Conservation (phyloP, 92 coral and sea anemone genomes). For the Phenganax stokvisi region DNA sequence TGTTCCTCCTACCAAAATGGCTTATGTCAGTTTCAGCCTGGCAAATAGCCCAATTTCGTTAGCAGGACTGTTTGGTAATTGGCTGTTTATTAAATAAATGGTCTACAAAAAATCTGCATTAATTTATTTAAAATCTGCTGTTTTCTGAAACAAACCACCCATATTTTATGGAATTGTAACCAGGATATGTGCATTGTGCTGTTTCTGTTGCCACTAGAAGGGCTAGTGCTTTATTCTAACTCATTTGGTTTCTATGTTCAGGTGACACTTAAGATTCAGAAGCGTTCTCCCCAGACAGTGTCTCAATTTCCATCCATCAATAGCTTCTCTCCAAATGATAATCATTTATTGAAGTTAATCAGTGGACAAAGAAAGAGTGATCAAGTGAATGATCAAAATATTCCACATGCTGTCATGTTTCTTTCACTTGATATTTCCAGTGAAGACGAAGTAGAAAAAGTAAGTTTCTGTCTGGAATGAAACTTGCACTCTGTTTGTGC, state of each 20-base stretch:
- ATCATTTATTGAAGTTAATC: conserved; percentile 78
- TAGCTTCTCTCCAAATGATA: conserved; percentile 64
- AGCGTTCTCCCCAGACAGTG: conserved; percentile 53
- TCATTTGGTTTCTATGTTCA: conserved; percentile 5
- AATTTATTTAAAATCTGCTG: no score
- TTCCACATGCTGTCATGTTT: conserved; percentile 78
- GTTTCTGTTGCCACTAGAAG: no score
- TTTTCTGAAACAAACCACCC: no score
- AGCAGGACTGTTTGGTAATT: no score
- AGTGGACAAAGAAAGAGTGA: conserved; percentile 67
- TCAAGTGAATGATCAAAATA: conserved; percentile 49
- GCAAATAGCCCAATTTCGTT: no score
- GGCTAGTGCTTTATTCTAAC: background rate
- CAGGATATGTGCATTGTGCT: no score
- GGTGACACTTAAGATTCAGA: conserved; percentile 83
- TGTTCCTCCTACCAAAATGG: no score
- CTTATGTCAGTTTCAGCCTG: no score
- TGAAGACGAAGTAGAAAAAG: conserved; percentile 45
- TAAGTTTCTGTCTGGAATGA: conserved; percentile 10
- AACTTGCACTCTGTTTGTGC: background rate
- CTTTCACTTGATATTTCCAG: conserved; percentile 75
- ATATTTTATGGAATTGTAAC: no score
- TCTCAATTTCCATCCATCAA: conserved; percentile 50
- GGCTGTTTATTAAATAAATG: no score
- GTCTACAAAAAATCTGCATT: no score